Evolutionary conservation across 2,797 vertebrate genomes (phyloP), one percentile per base, ranked within the genome.

Genomic region (Hipposideros larvatus): DNA sequence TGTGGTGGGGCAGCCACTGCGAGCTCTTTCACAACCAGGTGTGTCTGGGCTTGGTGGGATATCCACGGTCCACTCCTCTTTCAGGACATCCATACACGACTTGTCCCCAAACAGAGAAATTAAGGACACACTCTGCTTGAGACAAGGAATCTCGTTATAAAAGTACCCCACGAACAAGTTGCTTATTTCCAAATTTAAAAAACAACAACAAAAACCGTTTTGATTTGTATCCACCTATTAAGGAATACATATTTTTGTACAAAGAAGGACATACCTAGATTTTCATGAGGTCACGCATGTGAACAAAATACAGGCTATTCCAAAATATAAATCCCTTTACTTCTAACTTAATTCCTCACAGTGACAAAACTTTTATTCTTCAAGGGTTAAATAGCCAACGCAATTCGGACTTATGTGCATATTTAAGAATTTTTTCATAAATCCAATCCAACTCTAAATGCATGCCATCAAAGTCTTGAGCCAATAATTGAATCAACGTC

Each of bases 31-130:
- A 0, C 68, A 18, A 0, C 1, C 18, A 16, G 8, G 34, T 18
- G 14, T 4, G 13, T n/a, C 4, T 28, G 65, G 24, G 15, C 57
- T 37, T 24, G 21, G 28, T 1, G 14, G 43, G 37, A 2, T 2
- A 3, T 9, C 2, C 31, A 11, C 0, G 0, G n/a, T n/a, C 14
- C 26, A 3, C 2, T 1, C 26, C 41, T 21, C 11, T 22, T 21
- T 28, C 24, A 34, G 57, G 53, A 80, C 70, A 66, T 5, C 22
- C 4, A 1, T 8, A 4, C 37, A 4, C 31, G 19, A 11, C 18
- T n/a, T 63, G 11, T 11, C 41, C 51, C 70, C 70, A 61, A 5
- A 53, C 1, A 70, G 28, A 93, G 70, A 78, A 86, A 65, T 43
- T 19, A 84, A 53, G 43, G 26, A 48, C 26, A 18, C 19, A 21